Base-by-base conservation (phyloP, 2,888 invertebrate genomes). In the Stenoptilia bipunctidactyla region DNA sequence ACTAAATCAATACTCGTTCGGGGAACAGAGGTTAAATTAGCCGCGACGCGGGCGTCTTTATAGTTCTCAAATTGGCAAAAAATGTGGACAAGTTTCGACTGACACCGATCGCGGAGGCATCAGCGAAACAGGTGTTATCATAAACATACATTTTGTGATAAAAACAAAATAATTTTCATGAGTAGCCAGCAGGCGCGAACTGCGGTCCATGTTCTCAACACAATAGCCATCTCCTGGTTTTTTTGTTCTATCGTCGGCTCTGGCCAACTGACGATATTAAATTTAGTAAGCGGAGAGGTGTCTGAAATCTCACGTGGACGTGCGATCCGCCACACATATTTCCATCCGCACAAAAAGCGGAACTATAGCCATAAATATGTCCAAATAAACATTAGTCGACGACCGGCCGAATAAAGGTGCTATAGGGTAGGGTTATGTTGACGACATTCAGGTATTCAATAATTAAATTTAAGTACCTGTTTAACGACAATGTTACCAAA, bases 241-340 rank as follows among this genome's bases (percentile, higher is more conserved):
- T 77, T 75, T 76, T 74, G 62, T 61, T 58, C 59, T 58, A 61
- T 62, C 69, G 67, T 68, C 71, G 69, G 69, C 72, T 66, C 77
- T 73, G 75, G 79, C 20, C 20, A 75, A 79, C 73, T 68, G 71
- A 66, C 69, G 77, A 82, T 82, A 82, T 82, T 82, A 82, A 82
- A 82, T 82, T 83, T 82, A 82, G 82, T 83, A 82, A 82, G 73
- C 75, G 74, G 71, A 72, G 80, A 84, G 84, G 85, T 85, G 85
- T 85, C 82, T 74, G 71, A 82, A 83, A 77, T 85, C 84, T 82
- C 85, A 73, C 83, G 80, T 72, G 71, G 79, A 82, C 82, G 84
- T 82, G 85, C 82, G 80, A 84, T 73, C 82, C 84, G 84, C 85
- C 83, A 84, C 85, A 84, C 85, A 85, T 85, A 85, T 84, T 85